Base-by-base conservation (phyloP, 2,888 invertebrate genomes). In the Drosophila acutilabella region DNA sequence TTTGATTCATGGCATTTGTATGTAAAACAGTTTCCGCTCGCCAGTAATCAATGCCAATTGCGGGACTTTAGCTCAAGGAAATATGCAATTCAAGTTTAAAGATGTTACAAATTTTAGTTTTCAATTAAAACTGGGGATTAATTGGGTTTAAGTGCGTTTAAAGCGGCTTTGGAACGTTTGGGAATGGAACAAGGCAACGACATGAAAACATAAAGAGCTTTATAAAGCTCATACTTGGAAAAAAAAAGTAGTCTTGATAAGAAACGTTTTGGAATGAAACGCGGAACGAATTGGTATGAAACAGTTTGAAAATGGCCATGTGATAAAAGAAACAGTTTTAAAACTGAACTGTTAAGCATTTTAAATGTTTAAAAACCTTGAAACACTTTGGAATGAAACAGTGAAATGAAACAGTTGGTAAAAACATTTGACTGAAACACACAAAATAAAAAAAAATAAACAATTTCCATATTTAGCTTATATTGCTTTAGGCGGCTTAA, bases 11-110 rank as follows among this genome's bases (percentile, higher is more conserved):
- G 41, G 59, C 36, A 33, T 42, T 57, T 53, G 50, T 58, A 74
- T 86, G 74, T 42, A 62, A 76, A 86, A 69, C 48, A 44, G 62
- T 67, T 81, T 81, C 87, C 87, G 80, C 65, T 76, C 54, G 42
- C n/a, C 42, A 50, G 68, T 47, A 38, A 11, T 61, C 48, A 78
- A 56, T 61, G 45, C 38, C 59, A 67, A 48, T 48, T 45, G 23
- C 42, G 23, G 16, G 20, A 60, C 16, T 53, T 36, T 2, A 23
- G 14, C 16, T 53, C 53, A 60, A 60, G 53, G 45, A 16, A 57
- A 38, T 14, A 38, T 52, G 26, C 38, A 13, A 11, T 36, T 45
- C 44, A 45, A 23, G 42, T 30, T 33, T 14, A 13, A 36, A 16
- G 14, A 47, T 11, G n/a, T 6, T 42, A n/a, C 13, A 42, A 53